Percentiles rank a stretch among this genome's conserved stretches.
Conservation (phyloP, 2,797 vertebrate species). For the Argyrosomus regius region DNA sequence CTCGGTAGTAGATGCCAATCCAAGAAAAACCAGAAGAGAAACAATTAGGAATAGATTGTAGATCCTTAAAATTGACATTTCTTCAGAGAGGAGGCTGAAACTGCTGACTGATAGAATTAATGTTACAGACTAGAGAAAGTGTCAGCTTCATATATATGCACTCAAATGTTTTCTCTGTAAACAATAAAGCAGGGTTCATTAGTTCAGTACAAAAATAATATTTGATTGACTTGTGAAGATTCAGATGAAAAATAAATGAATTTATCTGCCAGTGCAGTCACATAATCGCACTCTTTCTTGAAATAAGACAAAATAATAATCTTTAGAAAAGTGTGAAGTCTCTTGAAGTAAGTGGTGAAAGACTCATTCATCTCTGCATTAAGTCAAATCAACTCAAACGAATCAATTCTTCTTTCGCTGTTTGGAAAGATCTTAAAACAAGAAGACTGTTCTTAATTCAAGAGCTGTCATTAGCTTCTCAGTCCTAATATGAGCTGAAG, state of each 20-base stretch:
- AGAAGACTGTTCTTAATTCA: neutral
- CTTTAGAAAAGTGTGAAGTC: neutral
- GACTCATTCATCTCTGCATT: neutral
- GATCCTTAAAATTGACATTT: neutral
- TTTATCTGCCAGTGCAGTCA: no score
- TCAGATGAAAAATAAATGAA: neutral
- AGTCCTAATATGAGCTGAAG: neutral
- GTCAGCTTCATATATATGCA: no score
- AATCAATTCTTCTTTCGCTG: neutral
- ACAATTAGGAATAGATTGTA: no score
- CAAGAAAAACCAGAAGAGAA: neutral
- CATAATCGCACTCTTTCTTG: slow-evolving; percentile 11
- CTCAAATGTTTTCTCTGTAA: neutral
- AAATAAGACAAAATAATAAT: slow-evolving; percentile 13
- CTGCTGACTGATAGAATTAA: neutral
- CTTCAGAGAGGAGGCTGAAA: neutral
- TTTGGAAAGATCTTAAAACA: slow-evolving; percentile 5
- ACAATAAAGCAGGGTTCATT: neutral
- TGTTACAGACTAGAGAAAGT: no score
- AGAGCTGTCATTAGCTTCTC: neutral
- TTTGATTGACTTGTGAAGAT: no score
- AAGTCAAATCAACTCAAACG: slow-evolving; percentile 3
- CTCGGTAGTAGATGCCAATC: neutral
- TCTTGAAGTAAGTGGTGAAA: neutral
- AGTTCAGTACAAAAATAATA: no score